These are phyloP conservation scores for Coilia nasus DNA, from an alignment of 2,797 vertebrate genomes.

Conservation along the genomic window DNA sequence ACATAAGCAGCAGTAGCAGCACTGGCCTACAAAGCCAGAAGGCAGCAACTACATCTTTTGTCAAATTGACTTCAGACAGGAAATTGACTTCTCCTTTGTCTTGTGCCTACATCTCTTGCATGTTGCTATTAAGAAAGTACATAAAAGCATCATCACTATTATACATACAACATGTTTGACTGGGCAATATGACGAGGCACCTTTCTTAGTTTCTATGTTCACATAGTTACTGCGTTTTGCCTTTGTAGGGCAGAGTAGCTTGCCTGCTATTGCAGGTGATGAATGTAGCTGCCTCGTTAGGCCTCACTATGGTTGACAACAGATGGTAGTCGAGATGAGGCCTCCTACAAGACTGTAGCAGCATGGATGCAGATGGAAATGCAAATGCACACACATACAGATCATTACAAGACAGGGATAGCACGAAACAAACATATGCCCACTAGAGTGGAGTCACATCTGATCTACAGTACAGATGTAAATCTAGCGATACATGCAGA, in stretches of 20 bases:
- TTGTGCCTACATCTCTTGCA: too few species aligned
- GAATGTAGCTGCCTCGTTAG: neutral
- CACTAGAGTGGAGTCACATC: neutral
- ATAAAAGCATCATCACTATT: too few species aligned
- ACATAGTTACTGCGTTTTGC: too few species aligned
- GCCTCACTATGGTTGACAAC: neutral
- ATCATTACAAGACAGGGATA: neutral
- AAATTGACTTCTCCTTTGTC: too few species aligned
- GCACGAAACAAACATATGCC: slow-evolving; percentile 14
- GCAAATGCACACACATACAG: neutral
- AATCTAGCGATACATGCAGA: neutral
- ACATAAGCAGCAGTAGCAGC: neutral
- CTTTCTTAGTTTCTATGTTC: too few species aligned
- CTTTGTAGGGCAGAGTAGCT: too few species aligned
- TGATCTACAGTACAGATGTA: slow-evolving; percentile 15
- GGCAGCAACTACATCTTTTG: too few species aligned
- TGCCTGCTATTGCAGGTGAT: neutral
- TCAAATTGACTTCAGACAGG: too few species aligned
- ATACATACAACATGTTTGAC: too few species aligned
- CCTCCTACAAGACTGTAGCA: neutral
- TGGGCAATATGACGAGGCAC: too few species aligned
- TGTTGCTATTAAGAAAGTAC: too few species aligned
- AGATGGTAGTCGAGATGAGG: neutral
- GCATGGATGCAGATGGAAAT: neutral
- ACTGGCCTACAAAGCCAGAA: too few species aligned